Evolutionary conservation across 2,113 vertebrate species (phyloP).

Genomic region (Dromas ardeola): DNA sequence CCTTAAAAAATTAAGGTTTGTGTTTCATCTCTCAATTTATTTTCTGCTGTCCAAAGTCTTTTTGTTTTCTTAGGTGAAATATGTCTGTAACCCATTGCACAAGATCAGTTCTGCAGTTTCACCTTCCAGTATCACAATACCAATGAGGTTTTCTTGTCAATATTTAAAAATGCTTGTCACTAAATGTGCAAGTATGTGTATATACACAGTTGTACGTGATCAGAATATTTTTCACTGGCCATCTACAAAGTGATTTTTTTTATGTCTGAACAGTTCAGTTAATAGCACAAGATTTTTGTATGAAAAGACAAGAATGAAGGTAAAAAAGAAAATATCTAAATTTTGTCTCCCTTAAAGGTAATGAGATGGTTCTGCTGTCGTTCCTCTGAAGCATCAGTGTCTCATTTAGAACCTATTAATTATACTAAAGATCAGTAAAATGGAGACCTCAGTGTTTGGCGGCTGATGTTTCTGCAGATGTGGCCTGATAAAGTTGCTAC

Average conservation of each 20-base stretch:
- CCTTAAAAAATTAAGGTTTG: background rate
- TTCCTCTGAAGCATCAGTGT: background rate
- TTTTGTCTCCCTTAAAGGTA: background rate
- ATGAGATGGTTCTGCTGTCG: background rate
- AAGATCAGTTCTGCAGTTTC: slow-evolving; percentile 44
- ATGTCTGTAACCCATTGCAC: background rate
- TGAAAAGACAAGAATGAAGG: background rate
- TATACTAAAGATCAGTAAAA: background rate
- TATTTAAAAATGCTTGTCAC: background rate
- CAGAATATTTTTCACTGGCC: background rate
- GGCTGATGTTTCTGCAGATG: background rate
- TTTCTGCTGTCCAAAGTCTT: background rate
- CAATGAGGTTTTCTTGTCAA: background rate
- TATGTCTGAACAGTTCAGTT: background rate
- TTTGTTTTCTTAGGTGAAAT: background rate
- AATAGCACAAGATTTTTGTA: background rate
- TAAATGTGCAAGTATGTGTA: background rate
- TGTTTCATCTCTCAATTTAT: background rate
- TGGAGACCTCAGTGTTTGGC: background rate
- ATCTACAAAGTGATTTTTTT: background rate
- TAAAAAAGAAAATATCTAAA: background rate
- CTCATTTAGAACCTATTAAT: background rate
- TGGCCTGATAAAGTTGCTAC: background rate
- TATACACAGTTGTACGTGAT: background rate
- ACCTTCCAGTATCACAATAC: background rate